These are phyloP conservation scores for Microctonus brassicae DNA, from an alignment of 2,888 invertebrate genomes.

Conservation along the genomic window DNA sequence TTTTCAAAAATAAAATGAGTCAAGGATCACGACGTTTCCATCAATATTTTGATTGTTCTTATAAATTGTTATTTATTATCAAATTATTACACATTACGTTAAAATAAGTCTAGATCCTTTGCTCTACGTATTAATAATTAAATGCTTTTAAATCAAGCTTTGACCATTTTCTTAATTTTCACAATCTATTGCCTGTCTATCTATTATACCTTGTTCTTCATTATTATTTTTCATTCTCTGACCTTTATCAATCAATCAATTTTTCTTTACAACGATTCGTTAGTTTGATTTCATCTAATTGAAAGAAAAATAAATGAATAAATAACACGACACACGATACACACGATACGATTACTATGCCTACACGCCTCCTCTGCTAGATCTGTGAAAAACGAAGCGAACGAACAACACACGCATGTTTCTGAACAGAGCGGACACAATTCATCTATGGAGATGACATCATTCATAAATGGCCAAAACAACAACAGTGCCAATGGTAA, in stretches of 20 bases:
- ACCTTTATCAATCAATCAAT: constrained; percentile 1
- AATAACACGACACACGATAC: constrained; percentile 51
- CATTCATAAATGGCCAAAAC: constrained; percentile 68
- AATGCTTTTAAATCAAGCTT: constrained; percentile 32
- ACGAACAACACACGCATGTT: constrained; percentile 67
- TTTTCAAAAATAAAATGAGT: constrained; percentile 8
- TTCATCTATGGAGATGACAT: constrained; percentile 68
- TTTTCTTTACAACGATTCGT: constrained; percentile 51
- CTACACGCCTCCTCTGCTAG: constrained; percentile 61
- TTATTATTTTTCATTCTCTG: not conserved
- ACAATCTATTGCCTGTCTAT: constrained; percentile 40
- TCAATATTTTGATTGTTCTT: not conserved
- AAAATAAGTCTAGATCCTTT: constrained; percentile 21
- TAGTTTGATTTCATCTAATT: constrained; percentile 52
- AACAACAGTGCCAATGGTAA: constrained; percentile 64
- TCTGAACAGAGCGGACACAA: constrained; percentile 69
- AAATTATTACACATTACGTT: not conserved
- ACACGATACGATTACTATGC: constrained; percentile 63
- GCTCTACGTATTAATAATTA: constrained; percentile 2
- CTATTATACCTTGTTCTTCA: not conserved
- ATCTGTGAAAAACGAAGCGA: constrained; percentile 67
- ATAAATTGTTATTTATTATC: not conserved
- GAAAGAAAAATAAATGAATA: constrained; percentile 19
- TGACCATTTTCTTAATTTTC: constrained; percentile 45
- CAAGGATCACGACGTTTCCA: constrained; percentile 38